Evolutionary conservation across 2,888 invertebrate genomes (phyloP).

Genomic region (Orchesella flavescens): DNA sequence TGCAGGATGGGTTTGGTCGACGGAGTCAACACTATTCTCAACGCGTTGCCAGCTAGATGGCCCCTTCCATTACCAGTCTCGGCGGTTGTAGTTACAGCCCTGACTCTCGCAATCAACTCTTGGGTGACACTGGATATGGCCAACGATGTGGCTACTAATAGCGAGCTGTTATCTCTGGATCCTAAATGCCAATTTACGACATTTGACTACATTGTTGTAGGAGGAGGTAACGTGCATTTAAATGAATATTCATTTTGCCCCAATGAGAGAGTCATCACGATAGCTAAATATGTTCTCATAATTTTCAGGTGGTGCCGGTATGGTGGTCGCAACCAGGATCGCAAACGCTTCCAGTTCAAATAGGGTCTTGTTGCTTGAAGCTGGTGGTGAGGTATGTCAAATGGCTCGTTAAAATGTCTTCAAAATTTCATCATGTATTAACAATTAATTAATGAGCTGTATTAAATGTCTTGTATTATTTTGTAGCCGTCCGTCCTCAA

Average conservation of each 20-base stretch:
- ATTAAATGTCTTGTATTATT: not conserved
- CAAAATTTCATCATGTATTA: not conserved
- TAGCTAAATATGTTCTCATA: not conserved
- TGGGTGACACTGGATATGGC: conserved; percentile 25
- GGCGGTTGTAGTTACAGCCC: not conserved
- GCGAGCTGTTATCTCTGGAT: conserved; percentile 3
- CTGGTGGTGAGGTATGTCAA: conserved; percentile 32
- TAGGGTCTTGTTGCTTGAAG: conserved; percentile 34
- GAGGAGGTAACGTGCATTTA: conserved; percentile 5
- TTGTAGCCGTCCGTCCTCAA: conserved; percentile 30
- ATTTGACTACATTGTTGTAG: conserved; percentile 48
- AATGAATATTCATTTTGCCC: not conserved
- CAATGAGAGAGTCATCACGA: not conserved
- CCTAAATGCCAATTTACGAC: not conserved
- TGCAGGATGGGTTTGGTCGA: not conserved
- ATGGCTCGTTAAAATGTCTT: not conserved
- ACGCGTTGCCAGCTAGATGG: conserved; percentile 15
- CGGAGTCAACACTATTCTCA: conserved; percentile 11
- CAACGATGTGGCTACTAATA: not conserved
- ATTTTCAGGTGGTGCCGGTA: conserved; percentile 31
- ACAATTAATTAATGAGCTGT: too few species aligned
- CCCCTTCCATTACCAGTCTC: conserved; percentile 22
- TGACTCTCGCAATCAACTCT: not conserved
- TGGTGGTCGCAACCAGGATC: conserved; percentile 42
- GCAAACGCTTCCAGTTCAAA: conserved; percentile 28